Evolutionary conservation across 2,888 invertebrate genomes (phyloP), one percentile per base, ranked within the genome.

Genomic region (Eupithecia exiguata): DNA sequence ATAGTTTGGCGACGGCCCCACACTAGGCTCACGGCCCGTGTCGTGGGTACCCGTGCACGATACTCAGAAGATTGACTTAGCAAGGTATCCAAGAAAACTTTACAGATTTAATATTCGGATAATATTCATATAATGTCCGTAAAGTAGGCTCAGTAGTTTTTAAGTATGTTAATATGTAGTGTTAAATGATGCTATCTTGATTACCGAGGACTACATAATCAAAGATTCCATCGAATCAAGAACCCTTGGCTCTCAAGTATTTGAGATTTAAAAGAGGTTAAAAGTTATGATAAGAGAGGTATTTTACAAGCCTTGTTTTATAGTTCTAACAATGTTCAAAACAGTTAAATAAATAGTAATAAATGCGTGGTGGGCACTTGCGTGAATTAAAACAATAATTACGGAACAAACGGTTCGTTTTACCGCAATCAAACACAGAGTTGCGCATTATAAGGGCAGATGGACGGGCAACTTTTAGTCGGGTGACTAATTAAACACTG

Each of bases 401-500:
- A 88, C 86, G 84, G 83, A 83, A 83, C 77, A 83, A 83, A 80
- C 84, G 84, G 84, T 85, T 78, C 74, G 76, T 79, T 79, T 74
- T 78, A 92, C 94, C 94, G 93, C 94, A 93, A 89, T 93, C 94
- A 94, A 89, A 89, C 88, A 87, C 94, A 94, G 87, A 85, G 86
- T 87, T 89, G 90, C 88, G 89, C 88, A 89, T 91, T 91, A 90
- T 89, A 12, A 40, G 65, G 18, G 18, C 30, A n/a, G n/a, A 14
- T 38, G 62, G 12, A 76, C 73, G 14, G 25, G 25, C 69, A 76
- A 76, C 73, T 73, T 71, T 69, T 58, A 49, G 58, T 75, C 67
- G 69, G 53, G 35, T 63, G 38, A 72, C 30, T 38, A 12, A 36
- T 68, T 9, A n/a, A 9, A 63, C 1, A 30, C 21, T 9, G 18